Evolutionary conservation across 2,113 vertebrate genomes (phyloP), one percentile per base, ranked within the genome.

Genomic region (Apaloderma vittatum): DNA sequence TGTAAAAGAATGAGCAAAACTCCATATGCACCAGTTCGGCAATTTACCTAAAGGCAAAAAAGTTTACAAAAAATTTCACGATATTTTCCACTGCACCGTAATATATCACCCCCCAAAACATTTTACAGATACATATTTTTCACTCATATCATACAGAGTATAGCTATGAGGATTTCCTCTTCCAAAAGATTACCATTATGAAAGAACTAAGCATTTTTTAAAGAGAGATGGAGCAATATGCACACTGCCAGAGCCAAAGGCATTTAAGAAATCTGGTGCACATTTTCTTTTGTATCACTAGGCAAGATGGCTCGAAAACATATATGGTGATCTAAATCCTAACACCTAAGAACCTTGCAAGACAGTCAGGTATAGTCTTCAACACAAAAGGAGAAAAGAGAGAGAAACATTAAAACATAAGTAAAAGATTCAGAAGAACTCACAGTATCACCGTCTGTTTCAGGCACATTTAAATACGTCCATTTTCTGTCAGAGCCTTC

Each of bases 391-490:
- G 15, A 55, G 12, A 55, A 92, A 49, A 70, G 27, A 93, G 29
- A 94, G 54, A 94, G 90, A 90, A 84, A 34, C 9, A 5, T 61
- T n/a, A 55, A 78, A 83, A 70, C 34, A 48, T 73, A 95, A 93
- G 70, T 86, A 94, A 86, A 86, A 18, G 65, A 92, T 93, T 92
- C 36, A 67, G 84, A 86, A 97, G 96, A 98, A 99, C 99, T 99
- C 98, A 99, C 99, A 98, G 99, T 99, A 97, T 99, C 99, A 96
- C 99, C 99, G 12, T 99, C 99, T 57, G 98, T 98, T 97, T 99
- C 99, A 22, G 99, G 99, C 92, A 99, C 98, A 98, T 98, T 99
- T 98, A 99, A 99, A 97, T 98, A 98, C 32, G 96, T 98, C 99
- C 99, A 99, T 96, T 99, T 99, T 96, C 98, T 99, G 97, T 99